Evolutionary conservation across 2,797 vertebrate species (phyloP).

Genomic region (Pseudotriccus pelzelni): DNA sequence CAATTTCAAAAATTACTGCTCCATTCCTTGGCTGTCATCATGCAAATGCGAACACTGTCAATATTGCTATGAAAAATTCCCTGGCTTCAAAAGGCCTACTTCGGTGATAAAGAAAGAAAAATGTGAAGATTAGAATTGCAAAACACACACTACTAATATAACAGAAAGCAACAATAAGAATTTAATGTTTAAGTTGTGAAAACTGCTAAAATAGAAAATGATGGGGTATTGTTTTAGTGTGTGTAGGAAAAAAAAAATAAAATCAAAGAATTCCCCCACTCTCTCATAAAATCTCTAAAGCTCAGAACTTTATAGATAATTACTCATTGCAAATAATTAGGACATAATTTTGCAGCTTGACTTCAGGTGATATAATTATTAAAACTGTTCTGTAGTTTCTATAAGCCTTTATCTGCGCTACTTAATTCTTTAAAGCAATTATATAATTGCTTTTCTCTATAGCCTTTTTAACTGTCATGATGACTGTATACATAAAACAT

Average conservation of each 20-base stretch:
- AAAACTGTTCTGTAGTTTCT: conserved; percentile 70
- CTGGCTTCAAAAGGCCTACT: conserved; percentile 94
- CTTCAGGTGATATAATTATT: conserved; percentile 78
- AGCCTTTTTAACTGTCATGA: conserved; percentile 79
- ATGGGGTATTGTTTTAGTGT: conserved; percentile 74
- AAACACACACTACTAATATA: conserved; percentile 88
- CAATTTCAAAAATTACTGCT: conserved; percentile 88
- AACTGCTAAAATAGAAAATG: conserved; percentile 86
- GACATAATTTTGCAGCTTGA: conserved; percentile 74
- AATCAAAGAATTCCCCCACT: conserved; percentile 75
- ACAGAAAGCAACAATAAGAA: conserved; percentile 83
- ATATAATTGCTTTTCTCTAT: conserved; percentile 78
- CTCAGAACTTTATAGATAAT: conserved; percentile 76
- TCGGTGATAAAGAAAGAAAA: conserved; percentile 87
- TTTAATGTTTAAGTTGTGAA: conserved; percentile 84
- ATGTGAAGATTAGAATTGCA: conserved; percentile 98
- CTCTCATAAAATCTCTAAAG: conserved; percentile 72
- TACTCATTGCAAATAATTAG: conserved; percentile 77
- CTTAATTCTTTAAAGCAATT: conserved; percentile 78
- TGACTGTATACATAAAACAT: conserved; percentile 79
- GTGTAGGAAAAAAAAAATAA: conserved; percentile 63
- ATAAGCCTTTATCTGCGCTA: conserved; percentile 71
- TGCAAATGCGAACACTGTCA: conserved; percentile 96
- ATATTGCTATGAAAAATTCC: conserved; percentile 95
- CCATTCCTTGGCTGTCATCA: conserved; percentile 97